Conservation (phyloP, 1,140 invertebrate genomes). For the Druon quercuslanigerum region DNA sequence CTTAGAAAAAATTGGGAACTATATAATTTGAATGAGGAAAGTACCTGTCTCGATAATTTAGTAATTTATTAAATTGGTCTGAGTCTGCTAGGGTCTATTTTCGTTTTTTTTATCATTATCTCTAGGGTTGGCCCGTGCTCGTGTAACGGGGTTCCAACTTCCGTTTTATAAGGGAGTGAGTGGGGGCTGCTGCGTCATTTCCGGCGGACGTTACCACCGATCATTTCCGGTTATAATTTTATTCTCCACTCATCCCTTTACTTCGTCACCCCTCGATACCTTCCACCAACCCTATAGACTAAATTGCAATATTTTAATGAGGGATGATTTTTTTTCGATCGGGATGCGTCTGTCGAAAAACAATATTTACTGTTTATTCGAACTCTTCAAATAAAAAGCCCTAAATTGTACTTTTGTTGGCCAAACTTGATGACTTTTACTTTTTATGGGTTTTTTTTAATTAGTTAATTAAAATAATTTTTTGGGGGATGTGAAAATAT, state of each 20-base stretch:
- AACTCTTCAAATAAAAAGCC: no score
- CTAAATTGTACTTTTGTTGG: no score
- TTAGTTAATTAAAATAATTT: no score
- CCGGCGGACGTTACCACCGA: constrained; percentile 45
- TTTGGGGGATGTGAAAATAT: no score
- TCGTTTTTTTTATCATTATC: constrained; percentile 32
- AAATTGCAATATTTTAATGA: no score
- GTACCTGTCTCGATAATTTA: constrained; percentile 49
- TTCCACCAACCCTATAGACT: constrained; percentile 9
- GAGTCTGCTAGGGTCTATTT: neutral
- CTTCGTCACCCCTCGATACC: constrained; percentile 15
- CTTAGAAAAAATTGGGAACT: neutral
- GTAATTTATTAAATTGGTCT: constrained; percentile 57
- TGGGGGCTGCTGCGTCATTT: constrained; percentile 58
- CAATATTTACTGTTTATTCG: no score
- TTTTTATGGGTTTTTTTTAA: no score
- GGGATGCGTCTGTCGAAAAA: no score
- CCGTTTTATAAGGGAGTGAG: constrained; percentile 16
- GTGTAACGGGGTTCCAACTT: constrained; percentile 25
- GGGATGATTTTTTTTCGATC: no score
- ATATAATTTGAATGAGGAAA: constrained; percentile 5
- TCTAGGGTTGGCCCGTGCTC: constrained; percentile 23
- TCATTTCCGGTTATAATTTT: constrained; percentile 40
- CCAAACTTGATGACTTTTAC: no score
- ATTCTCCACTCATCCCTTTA: constrained; percentile 37